Conservation (phyloP, 2,888 invertebrate species). For the Lissocephala sabroskyi region DNA sequence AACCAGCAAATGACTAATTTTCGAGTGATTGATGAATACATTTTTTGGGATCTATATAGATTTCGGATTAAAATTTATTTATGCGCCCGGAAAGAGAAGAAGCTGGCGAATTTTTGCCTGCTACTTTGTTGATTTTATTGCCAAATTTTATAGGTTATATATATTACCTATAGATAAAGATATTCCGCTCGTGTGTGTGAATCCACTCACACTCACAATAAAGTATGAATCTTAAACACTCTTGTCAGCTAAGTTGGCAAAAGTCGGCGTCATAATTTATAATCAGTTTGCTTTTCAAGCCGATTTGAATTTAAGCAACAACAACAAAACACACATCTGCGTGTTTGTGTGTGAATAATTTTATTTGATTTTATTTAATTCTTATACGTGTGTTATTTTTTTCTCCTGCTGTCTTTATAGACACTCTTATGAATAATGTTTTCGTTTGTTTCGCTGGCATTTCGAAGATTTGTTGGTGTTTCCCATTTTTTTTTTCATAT, state of each 20-base stretch:
- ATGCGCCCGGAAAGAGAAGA: no score
- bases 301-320: constrained; percentile 22
- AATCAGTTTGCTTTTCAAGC: constrained; percentile 54
- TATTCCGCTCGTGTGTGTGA: no score
- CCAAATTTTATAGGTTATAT: constrained; percentile 23
- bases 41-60: constrained; percentile 6
- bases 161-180: constrained; percentile 3
- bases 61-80: constrained; percentile 6
- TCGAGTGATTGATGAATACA: constrained; percentile 46
- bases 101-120: neutral
- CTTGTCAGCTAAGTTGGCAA: constrained; percentile 49
- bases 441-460: constrained; percentile 47
- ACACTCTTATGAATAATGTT: constrained; percentile 64
- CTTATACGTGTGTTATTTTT: constrained; percentile 23
- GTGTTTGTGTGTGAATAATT: constrained; percentile 37
- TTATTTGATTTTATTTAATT: neutral
- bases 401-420: constrained; percentile 53
- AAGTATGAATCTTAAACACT: constrained; percentile 51
- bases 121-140: constrained; percentile 17
- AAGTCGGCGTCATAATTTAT: constrained; percentile 57
- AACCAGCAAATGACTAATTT: constrained; percentile 36
- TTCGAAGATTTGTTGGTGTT: neutral
- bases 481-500: neutral
- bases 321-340: constrained; percentile 25
- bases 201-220: constrained; percentile 23